phyloP scores from a whole-genome alignment of 2,888 invertebrate genomes.

The Spisula subtruncata region DNA sequence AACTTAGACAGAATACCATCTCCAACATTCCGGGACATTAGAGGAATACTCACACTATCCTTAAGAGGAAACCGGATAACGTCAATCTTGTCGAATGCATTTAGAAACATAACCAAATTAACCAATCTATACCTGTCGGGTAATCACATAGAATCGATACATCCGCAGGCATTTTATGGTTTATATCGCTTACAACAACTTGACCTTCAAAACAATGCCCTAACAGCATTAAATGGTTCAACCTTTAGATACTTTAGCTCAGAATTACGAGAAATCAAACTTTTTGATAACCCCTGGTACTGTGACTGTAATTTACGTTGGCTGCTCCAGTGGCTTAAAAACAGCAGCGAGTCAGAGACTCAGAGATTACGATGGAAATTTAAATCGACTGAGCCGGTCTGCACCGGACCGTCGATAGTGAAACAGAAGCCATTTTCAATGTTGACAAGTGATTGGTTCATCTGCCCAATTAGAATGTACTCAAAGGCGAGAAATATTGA shows the following conservation, averaged over 20 bases:
- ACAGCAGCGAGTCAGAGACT: constrained; percentile 63
- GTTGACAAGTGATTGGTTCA: constrained; percentile 76
- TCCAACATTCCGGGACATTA: constrained; percentile 74
- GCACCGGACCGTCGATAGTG: constrained; percentile 78
- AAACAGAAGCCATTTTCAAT: constrained; percentile 73
- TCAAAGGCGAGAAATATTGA: constrained; percentile 76
- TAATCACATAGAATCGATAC: constrained; percentile 79
- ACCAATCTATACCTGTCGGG: constrained; percentile 79
- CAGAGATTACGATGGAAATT: constrained; percentile 77
- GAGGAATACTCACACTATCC: constrained; percentile 74
- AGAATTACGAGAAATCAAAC: constrained; percentile 74
- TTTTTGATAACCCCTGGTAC: constrained; percentile 83
- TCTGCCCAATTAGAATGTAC: constrained; percentile 81
- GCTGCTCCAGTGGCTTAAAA: constrained; percentile 79
- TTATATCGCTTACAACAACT: constrained; percentile 77
- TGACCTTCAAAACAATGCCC: constrained; percentile 81
- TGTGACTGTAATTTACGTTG: constrained; percentile 84
- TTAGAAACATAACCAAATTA: constrained; percentile 73
- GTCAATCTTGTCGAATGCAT: constrained; percentile 71
- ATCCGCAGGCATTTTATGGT: constrained; percentile 75
- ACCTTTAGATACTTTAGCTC: constrained; percentile 75
- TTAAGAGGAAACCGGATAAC: constrained; percentile 79
- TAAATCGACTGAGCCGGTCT: constrained; percentile 73
- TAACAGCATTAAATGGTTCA: constrained; percentile 74
- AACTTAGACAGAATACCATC: constrained; percentile 76